Evolutionary conservation across 2,113 vertebrate genomes (phyloP).

Genomic region (Alouatta palliata): DNA sequence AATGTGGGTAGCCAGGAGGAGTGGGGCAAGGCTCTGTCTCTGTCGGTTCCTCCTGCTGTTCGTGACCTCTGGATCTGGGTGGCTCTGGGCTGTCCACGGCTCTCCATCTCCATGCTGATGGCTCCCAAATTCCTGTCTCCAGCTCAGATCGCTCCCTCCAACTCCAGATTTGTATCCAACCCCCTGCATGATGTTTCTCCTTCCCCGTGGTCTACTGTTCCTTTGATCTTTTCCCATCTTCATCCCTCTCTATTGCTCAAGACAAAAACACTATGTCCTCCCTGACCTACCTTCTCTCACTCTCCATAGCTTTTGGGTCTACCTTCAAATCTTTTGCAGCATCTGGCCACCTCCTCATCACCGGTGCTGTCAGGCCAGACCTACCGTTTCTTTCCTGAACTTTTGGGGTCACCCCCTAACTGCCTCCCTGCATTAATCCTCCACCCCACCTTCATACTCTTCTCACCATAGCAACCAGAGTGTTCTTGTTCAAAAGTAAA

Average conservation of each 20-base stretch:
- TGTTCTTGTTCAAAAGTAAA: neutral
- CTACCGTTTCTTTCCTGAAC: neutral
- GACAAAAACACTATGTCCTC: neutral
- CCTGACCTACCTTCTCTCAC: neutral
- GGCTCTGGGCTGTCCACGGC: neutral
- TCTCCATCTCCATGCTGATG: neutral
- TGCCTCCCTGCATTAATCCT: neutral
- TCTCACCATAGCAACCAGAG: neutral
- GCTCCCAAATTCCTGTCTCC: neutral
- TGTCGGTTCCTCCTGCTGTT: neutral
- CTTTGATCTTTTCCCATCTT: neutral
- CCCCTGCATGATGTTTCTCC: neutral
- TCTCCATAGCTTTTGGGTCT: neutral
- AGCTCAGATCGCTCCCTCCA: neutral
- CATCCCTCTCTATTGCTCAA: neutral
- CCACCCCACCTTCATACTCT: neutral
- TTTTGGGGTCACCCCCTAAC: neutral
- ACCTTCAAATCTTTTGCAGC: neutral
- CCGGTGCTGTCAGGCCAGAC: neutral
- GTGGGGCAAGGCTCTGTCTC: neutral
- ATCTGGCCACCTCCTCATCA: neutral
- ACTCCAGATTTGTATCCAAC: neutral
- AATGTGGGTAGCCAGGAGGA: neutral
- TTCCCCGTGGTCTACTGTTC: neutral
- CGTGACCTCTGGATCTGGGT: neutral